Evolutionary conservation across 2,113 vertebrate genomes (phyloP).

Genomic region (Petrocephalus microphthalmus): DNA sequence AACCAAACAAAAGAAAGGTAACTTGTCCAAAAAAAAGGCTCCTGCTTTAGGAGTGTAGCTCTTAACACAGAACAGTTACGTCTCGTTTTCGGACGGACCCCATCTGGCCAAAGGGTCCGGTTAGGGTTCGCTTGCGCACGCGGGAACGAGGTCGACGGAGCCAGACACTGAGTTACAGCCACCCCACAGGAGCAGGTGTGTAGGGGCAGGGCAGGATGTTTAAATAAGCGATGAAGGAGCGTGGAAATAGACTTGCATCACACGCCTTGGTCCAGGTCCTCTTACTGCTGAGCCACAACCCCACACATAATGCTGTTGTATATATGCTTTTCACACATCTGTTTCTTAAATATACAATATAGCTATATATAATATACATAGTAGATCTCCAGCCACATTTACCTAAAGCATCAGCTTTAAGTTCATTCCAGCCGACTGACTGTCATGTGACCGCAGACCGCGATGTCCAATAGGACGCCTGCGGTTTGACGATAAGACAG

Average conservation of each 20-base stretch:
- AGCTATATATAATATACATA: slow-evolving; percentile 4
- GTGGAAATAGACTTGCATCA: background rate
- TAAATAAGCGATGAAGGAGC: background rate
- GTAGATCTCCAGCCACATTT: background rate
- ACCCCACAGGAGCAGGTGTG: background rate
- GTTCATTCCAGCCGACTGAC: background rate
- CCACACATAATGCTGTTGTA: background rate
- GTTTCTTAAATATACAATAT: slow-evolving; percentile 12
- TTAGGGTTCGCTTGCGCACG: background rate
- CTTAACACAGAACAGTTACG: background rate
- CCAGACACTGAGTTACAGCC: background rate
- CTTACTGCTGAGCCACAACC: background rate
- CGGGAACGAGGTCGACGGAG: background rate
- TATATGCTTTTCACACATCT: slow-evolving; percentile 2
- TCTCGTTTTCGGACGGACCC: background rate
- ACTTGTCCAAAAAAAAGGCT: slow-evolving; percentile 1
- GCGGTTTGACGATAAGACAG: background rate
- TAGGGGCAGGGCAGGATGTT: background rate
- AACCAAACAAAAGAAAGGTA: slow-evolving; percentile 4
- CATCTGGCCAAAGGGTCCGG: background rate
- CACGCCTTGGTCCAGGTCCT: background rate
- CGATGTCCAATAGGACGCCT: background rate
- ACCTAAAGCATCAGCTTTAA: background rate
- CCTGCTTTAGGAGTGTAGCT: slow-evolving; percentile 12
- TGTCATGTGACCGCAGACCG: background rate